These are phyloP conservation scores for Cyprinodon diabolis DNA, from an alignment of 2,797 vertebrate genomes.

Conservation along the genomic window DNA sequence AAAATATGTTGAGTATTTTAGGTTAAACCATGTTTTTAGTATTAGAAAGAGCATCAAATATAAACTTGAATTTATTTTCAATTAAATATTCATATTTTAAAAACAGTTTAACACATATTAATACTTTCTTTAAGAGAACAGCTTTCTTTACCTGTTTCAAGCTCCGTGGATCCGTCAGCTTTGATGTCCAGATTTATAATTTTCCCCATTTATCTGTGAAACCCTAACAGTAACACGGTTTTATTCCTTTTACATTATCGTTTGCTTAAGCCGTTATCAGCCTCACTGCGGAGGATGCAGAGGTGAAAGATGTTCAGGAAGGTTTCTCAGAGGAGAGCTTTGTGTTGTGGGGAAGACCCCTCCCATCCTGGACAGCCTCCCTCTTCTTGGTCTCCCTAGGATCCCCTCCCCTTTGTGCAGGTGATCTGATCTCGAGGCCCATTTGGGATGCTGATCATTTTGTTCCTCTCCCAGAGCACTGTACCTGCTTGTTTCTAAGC, in stretches of 20 bases:
- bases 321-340: slow-evolving; percentile 57
- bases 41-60: not conserved
- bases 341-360: slow-evolving; percentile 50
- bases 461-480: slow-evolving; percentile 5
- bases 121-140: slow-evolving; percentile 5
- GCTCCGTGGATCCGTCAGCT: slow-evolving; percentile 29
- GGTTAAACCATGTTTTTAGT: not conserved
- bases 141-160: slow-evolving; percentile 50
- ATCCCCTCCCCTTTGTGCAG: slow-evolving; percentile 14
- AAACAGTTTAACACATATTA: not conserved
- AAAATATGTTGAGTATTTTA: not conserved
- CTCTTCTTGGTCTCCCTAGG: not conserved
- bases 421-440: slow-evolving; percentile 29
- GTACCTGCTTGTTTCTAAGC: not conserved
- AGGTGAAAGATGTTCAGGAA: slow-evolving; percentile 22
- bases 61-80: not conserved
- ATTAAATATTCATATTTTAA: not conserved
- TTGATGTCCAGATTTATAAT: slow-evolving; percentile 4
- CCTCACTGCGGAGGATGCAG: slow-evolving; percentile 19
- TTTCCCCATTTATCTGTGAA: not conserved
- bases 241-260: not conserved
- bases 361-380: slow-evolving; percentile 33
- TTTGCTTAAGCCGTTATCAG: not conserved
- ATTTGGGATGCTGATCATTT: slow-evolving; percentile 16
- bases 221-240: not conserved